These are phyloP conservation scores for Dioctria rufipes DNA, from an alignment of 2,888 invertebrate species.

Conservation along the genomic window DNA sequence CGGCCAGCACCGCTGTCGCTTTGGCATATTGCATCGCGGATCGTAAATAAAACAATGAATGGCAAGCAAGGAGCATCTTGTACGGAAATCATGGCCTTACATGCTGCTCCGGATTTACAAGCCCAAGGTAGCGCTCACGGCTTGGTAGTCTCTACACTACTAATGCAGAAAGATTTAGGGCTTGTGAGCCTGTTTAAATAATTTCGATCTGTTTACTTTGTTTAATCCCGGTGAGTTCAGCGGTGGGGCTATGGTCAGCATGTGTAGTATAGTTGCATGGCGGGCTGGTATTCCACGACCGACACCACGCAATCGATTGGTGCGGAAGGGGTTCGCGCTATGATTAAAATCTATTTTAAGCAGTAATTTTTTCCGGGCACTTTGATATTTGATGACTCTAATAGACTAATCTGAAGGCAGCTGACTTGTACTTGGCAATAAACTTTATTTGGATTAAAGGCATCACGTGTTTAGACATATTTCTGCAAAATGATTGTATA, in stretches of 20 bases:
- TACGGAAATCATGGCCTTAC: constrained; percentile 26
- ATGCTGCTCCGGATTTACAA: neutral
- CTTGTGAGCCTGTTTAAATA: constrained; percentile 33
- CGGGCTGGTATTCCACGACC: neutral
- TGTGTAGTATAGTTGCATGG: constrained; percentile 8
- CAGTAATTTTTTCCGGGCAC: constrained; percentile 16
- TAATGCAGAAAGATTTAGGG: constrained; percentile 14
- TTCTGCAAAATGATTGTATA: constrained; percentile 7
- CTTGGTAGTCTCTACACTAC: constrained; percentile 15
- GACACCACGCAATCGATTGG: constrained; percentile 28
- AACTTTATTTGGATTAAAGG: neutral
- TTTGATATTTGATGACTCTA: constrained; percentile 48
- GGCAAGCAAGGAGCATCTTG: no score
- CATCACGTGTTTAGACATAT: constrained; percentile 17
- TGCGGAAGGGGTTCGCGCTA: constrained; percentile 33
- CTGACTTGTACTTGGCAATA: neutral
- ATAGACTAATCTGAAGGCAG: constrained; percentile 22
- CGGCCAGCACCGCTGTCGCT: neutral
- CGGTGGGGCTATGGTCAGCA: constrained; percentile 24
- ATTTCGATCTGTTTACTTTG: constrained; percentile 27
- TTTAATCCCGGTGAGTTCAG: neutral
- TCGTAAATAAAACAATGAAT: no score
- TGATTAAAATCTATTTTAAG: constrained; percentile 45
- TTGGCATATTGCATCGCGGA: constrained; percentile 7
- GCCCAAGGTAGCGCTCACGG: constrained; percentile 12